These are phyloP conservation scores for Trichoplusia ni DNA, from an alignment of 1,140 invertebrate species.

Conservation along the genomic window DNA sequence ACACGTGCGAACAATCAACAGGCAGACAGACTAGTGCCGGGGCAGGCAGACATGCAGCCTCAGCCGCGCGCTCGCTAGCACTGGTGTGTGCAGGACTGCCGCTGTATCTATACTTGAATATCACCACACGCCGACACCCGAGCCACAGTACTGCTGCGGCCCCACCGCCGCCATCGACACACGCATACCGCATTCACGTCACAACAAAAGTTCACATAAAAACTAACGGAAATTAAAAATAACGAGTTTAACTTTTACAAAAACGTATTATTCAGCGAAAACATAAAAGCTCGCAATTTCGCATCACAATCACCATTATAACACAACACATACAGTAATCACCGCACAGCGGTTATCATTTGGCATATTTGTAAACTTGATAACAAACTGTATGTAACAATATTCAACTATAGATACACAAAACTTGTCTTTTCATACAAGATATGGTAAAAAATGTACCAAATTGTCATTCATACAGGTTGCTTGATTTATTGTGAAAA, in stretches of 20 bases:
- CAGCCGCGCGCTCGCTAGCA: background rate
- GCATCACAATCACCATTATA: background rate
- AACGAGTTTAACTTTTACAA: constrained; percentile 17
- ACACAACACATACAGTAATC: background rate
- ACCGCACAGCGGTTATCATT: constrained; percentile 4
- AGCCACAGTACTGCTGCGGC: constrained; percentile 16
- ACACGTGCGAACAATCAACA: too few species aligned
- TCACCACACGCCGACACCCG: constrained; percentile 9
- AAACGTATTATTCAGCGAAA: constrained; percentile 20
- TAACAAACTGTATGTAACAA: constrained; percentile 18
- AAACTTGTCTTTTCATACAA: constrained; percentile 1
- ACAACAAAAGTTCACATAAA: constrained; percentile 14
- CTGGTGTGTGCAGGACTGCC: too few species aligned
- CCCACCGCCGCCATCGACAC: constrained; percentile 8
- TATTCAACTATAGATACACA: constrained; percentile 23
- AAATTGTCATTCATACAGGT: constrained; percentile 22
- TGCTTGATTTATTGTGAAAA: background rate
- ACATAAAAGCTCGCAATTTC: constrained; percentile 3
- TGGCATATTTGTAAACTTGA: constrained; percentile 13
- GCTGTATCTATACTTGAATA: constrained; percentile 13
- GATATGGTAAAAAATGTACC: constrained; percentile 29
- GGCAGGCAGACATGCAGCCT: too few species aligned
- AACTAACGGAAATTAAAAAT: constrained; percentile 18
- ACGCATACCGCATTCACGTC: background rate
- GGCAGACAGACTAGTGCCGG: too few species aligned